Evolutionary conservation across 2,888 invertebrate species (phyloP), one percentile per base, ranked within the genome.

Genomic region (Stenoptilia bipunctidactyla): DNA sequence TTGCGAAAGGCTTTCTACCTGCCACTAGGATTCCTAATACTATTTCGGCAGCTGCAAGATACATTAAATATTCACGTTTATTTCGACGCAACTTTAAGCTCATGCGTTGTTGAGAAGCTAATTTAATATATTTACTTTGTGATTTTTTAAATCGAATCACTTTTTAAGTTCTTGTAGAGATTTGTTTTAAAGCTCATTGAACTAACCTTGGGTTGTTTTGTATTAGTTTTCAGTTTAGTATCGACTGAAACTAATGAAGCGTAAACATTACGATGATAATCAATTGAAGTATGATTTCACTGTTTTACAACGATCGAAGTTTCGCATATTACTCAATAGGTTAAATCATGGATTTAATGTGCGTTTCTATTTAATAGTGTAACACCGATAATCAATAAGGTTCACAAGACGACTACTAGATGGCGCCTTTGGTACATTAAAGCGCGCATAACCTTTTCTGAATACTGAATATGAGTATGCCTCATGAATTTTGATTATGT

Each of bases 1-100:
- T 80, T 79, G 64, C 77, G 58, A 69, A 70, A 79, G 59, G 66
- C 79, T 83, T 79, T 83, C 80, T 76, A 76, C 69, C 66, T 72
- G 69, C 57, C 52, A 58, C 63, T 66, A 62, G 62, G 60, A 67
- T 64, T 58, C 59, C 30, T 30, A 57, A 53, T 54, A 51, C 60
- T 60, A 55, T 61, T 68, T 63, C 48, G 57, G 57, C 56, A 54
- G 53, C 50, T 58, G 56, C 58, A 64, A 56, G 61, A 50, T 61
- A 51, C 56, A 52, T 56, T 55, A 50, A 50, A 47, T 53, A 48
- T 50, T 54, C 53, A 59, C 52, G 51, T 60, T 66, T 52, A 74
- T 76, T 77, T 73, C 73, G 58, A 59, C 59, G 61, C 72, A 68
- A 68, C 74, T 73, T 61, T 67, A 62, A 73, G 74, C 69, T 75